Conservation (phyloP, 92 coral and sea anemone genomes). For the Epizoanthus scotinus region DNA sequence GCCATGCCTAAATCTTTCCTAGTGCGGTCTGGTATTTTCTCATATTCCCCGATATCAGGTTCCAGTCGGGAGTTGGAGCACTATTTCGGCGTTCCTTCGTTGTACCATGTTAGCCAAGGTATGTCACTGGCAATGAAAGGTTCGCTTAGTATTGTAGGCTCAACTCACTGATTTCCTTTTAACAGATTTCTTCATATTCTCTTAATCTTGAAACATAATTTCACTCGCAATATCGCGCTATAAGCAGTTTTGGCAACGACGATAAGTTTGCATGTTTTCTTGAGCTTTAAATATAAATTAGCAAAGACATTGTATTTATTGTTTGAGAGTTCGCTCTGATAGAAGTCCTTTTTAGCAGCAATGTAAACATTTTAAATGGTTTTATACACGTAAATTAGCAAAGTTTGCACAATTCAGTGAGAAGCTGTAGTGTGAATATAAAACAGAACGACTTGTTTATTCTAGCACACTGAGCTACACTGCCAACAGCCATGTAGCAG, state of each 20-base stretch:
- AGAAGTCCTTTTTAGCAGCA: no score
- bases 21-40: conserved; percentile 21
- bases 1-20: conserved; percentile 28
- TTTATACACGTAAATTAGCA: no score
- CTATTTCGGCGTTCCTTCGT: background rate
- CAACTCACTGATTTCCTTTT: background rate
- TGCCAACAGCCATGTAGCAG: no score
- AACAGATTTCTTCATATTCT: conserved; percentile 27
- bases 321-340: no score
- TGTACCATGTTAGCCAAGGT: conserved; percentile 13
- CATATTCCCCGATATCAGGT: conserved; percentile 25
- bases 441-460: no score
- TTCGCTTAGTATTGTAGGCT: conserved; percentile 16
- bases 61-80: conserved; percentile 23
- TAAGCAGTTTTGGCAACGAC: conserved; percentile 2
- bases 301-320: background rate
- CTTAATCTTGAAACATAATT: background rate
- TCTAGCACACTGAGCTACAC: no score
- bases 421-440: no score
- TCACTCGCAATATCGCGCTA: conserved; percentile 35
- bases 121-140: background rate
- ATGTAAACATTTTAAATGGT: no score
- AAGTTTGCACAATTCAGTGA: no score
- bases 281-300: background rate
- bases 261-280: background rate